A percentile compares a stretch with the other conserved stretches of the same genome.
Evolutionary conservation across 1,140 invertebrate genomes (phyloP).

Genomic region (Bombus haemorrhoidalis): DNA sequence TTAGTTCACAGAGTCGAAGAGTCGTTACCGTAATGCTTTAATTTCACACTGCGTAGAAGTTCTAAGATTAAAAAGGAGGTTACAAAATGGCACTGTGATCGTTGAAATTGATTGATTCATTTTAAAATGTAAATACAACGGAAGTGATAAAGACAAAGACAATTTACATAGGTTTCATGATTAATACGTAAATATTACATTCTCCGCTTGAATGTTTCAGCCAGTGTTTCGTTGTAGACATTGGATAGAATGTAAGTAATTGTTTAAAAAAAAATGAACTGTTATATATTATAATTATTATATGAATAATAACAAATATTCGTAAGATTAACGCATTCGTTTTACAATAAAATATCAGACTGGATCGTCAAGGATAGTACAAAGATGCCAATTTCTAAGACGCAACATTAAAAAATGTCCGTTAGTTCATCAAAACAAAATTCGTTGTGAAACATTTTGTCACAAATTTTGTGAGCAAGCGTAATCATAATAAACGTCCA

Average conservation of each 20-base stretch:
- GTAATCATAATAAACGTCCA: too few species aligned
- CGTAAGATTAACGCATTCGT: neutral
- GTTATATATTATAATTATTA: too few species aligned
- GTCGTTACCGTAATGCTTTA: neutral
- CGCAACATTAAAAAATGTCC: neutral
- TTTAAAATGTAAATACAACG: neutral
- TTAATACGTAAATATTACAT: neutral
- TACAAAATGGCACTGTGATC: neutral
- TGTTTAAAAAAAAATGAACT: too few species aligned
- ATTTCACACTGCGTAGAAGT: neutral
- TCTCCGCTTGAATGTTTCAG: neutral
- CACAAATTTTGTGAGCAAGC: neutral
- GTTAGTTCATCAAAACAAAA: neutral
- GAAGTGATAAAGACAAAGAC: neutral
- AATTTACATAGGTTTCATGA: neutral
- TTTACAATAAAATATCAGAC: too few species aligned
- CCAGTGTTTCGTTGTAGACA: neutral
- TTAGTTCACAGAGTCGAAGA: too few species aligned
- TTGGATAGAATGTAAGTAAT: neutral
- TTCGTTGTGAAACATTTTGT: neutral
- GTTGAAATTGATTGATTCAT: too few species aligned
- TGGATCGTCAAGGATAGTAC: too few species aligned
- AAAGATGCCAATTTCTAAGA: neutral
- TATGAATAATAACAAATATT: too few species aligned
- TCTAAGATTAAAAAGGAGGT: rapidly evolving